phyloP scores from a whole-genome alignment of 2,797 vertebrate genomes.

The Astyanax mexicanus region DNA sequence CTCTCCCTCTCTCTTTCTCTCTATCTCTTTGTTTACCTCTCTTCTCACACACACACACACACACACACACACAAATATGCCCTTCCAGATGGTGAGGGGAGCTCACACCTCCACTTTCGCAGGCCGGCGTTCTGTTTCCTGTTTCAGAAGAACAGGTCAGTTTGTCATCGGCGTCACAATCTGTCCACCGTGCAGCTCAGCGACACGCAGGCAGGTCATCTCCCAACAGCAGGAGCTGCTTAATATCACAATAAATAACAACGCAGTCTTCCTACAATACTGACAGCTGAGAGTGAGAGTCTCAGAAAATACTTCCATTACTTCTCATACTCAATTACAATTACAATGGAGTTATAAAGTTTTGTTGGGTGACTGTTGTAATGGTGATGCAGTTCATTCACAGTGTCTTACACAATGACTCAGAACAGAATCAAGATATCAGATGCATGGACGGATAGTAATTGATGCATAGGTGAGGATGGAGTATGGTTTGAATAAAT shows the following conservation, averaged over 20 bases:
- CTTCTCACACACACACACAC: slow-evolving; percentile 11
- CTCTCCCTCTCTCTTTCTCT: neutral
- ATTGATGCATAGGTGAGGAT: no score
- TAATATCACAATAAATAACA: neutral
- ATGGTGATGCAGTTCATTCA: no score
- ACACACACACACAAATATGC: neutral
- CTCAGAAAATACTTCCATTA: no score
- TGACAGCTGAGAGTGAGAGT: no score
- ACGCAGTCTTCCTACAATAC: neutral
- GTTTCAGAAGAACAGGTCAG: neutral
- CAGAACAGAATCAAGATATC: no score
- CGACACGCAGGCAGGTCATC: neutral
- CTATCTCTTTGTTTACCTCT: slow-evolving; percentile 1
- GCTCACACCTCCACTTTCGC: neutral
- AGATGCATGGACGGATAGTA: no score
- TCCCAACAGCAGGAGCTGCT: no score
- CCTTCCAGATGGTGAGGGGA: slow-evolving; percentile 6
- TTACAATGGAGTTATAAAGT: no score
- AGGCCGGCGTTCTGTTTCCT: neutral
- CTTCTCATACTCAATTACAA: no score
- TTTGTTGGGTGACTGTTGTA: no score
- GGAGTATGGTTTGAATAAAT: no score
- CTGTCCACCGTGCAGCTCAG: slow-evolving; percentile 14
- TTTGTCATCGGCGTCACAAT: slow-evolving; percentile 25
- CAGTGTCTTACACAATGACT: no score